A percentile compares a stretch with the other conserved stretches of the same genome.
Conservation (phyloP, 2,888 invertebrate genomes). For the Pristionchus fissidentatus region DNA sequence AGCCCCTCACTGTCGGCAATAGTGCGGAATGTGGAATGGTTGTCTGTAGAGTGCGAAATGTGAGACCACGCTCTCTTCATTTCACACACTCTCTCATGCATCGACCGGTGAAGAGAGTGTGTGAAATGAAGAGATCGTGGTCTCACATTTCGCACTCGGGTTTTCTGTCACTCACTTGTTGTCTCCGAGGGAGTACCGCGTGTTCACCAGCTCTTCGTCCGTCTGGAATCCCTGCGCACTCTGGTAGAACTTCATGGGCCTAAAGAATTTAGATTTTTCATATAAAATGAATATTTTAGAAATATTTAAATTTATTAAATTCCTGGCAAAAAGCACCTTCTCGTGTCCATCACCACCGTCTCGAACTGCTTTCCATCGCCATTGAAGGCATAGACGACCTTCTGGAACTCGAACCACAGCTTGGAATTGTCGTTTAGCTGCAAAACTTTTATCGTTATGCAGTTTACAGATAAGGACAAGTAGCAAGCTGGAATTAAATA, state of each 20-base stretch:
- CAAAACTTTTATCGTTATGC: too few relatives aligned
- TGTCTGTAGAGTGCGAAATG: neutral
- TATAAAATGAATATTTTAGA: neutral
- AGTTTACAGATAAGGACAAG: too few relatives aligned
- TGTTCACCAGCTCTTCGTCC: constrained; percentile 85
- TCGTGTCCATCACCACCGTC: constrained; percentile 88
- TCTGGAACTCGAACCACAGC: constrained; percentile 95
- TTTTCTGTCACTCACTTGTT: constrained; percentile 83
- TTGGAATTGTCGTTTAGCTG: constrained; percentile 68
- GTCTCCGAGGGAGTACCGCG: constrained; percentile 88
- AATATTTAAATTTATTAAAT: neutral
- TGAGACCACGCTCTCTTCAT: neutral
- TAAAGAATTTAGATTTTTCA: constrained; percentile 70
- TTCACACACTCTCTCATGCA: too few relatives aligned
- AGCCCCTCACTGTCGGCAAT: too few relatives aligned
- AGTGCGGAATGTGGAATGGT: neutral
- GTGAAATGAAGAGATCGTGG: too few relatives aligned
- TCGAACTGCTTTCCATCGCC: constrained; percentile 85
- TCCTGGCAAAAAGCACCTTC: constrained; percentile 76
- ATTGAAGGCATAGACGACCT: constrained; percentile 92
- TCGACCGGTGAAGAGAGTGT: too few relatives aligned
- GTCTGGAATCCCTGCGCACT: constrained; percentile 90
- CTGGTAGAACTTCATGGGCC: constrained; percentile 84
- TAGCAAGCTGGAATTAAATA: constrained; percentile 58
- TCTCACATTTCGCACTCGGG: too few relatives aligned